Conservation (phyloP, 1,140 invertebrate genomes). For the Tigriopus japonicus region DNA sequence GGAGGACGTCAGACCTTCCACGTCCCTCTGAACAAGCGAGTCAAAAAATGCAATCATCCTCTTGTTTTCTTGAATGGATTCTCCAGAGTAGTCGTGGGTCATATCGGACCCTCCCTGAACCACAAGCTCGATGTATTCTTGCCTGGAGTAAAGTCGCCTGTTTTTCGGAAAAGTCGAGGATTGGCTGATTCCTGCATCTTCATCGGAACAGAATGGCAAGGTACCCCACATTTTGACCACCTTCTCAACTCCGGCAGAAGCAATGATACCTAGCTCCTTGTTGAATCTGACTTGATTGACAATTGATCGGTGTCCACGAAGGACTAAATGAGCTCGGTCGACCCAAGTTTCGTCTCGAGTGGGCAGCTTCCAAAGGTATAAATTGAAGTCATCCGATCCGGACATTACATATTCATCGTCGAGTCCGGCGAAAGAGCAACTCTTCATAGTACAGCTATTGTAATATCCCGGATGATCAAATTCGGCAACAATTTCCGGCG, state of each 20-base stretch:
- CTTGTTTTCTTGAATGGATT: conserved; percentile 69
- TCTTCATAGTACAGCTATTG: conserved; percentile 93
- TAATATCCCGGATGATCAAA: conserved; percentile 83
- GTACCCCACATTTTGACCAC: conserved; percentile 53
- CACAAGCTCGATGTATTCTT: conserved; percentile 64
- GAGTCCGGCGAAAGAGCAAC: conserved; percentile 76
- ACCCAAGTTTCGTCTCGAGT: conserved; percentile 27
- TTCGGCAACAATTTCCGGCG: conserved; percentile 18
- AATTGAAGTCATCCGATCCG: conserved; percentile 82
- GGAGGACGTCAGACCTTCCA: conserved; percentile 36
- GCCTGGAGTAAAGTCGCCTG: conserved; percentile 58
- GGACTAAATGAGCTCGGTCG: conserved; percentile 50
- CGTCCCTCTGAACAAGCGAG: conserved; percentile 69
- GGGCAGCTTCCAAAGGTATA: conserved; percentile 84
- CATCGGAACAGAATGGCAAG: not conserved
- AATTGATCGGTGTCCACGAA: conserved; percentile 78
- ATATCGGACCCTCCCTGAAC: conserved; percentile 47
- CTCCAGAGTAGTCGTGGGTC: conserved; percentile 42
- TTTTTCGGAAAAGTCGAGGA: no score
- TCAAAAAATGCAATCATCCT: conserved; percentile 94
- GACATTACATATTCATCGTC: conserved; percentile 72
- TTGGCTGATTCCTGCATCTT: conserved; percentile 18
- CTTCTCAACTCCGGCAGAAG: conserved; percentile 88
- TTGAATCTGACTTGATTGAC: conserved; percentile 91
- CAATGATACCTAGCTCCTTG: conserved; percentile 55